Percentiles rank a stretch among this genome's conserved stretches.
phyloP scores from a whole-genome alignment of 2,797 vertebrate species.

The Labroides dimidiatus region DNA sequence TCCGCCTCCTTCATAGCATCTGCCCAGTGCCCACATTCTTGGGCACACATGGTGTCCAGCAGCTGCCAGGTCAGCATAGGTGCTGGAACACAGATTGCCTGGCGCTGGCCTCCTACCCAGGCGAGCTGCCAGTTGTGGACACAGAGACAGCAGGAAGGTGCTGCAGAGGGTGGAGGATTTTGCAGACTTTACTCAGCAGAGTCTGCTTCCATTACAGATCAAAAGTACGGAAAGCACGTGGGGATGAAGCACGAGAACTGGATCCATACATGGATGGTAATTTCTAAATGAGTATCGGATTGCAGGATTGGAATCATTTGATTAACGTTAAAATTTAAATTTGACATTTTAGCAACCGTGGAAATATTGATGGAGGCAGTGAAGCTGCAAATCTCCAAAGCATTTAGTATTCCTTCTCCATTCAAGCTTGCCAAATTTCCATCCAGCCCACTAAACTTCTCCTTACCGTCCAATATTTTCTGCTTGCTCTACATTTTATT shows the following conservation, averaged over 20 bases:
- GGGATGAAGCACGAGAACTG: slow-evolving; percentile 22
- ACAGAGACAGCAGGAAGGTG: slow-evolving; percentile 63
- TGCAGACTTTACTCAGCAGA: slow-evolving; percentile 47
- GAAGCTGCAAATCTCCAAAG: slow-evolving; percentile 47
- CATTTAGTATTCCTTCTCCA: slow-evolving; percentile 33
- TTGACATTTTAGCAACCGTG: slow-evolving; percentile 42
- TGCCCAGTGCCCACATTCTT: slow-evolving; percentile 74
- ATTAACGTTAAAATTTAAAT: slow-evolving; percentile 46
- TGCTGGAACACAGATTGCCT: slow-evolving; percentile 76
- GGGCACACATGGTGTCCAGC: slow-evolving; percentile 73
- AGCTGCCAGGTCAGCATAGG: slow-evolving; percentile 78
- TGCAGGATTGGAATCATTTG: slow-evolving; percentile 24
- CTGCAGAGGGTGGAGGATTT: slow-evolving; percentile 47
- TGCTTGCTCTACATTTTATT: slow-evolving; percentile 44
- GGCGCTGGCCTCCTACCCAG: slow-evolving; percentile 75
- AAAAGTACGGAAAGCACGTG: slow-evolving; percentile 21
- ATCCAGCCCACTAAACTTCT: slow-evolving; percentile 32
- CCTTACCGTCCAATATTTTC: slow-evolving; percentile 19
- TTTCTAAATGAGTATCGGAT: slow-evolving; percentile 33
- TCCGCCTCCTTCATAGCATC: slow-evolving; percentile 71
- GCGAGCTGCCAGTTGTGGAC: slow-evolving; percentile 75
- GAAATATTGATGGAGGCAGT: slow-evolving; percentile 38
- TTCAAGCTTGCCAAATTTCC: slow-evolving; percentile 33
- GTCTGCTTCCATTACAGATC: slow-evolving; percentile 30
- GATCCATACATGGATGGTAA: slow-evolving; percentile 36